Conservation (phyloP, 2,113 vertebrate genomes). For the Oxygymnocypris stewartii region DNA sequence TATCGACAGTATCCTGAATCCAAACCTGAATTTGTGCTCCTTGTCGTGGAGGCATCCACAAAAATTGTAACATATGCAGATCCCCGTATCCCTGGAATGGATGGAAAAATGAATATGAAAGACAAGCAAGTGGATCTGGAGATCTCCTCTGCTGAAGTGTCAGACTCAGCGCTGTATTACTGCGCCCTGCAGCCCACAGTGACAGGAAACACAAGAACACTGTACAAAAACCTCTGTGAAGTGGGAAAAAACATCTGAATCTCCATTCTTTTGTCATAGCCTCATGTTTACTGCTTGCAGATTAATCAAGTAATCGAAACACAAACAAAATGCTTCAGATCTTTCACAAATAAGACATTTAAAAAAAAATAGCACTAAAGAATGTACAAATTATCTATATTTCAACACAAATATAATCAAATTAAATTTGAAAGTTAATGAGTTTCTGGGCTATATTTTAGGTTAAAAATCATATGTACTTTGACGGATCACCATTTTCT, state of each 20-base stretch:
- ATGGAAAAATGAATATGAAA: not conserved
- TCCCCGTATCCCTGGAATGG: not conserved
- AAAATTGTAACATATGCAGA: not conserved
- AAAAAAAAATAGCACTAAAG: not conserved
- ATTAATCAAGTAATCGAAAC: not conserved
- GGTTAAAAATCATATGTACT: not conserved
- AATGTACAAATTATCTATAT: not conserved
- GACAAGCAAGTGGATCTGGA: not conserved
- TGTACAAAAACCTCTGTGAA: constrained; percentile 35
- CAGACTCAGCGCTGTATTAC: constrained; percentile 48
- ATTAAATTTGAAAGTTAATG: not conserved
- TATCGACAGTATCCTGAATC: constrained; percentile 28
- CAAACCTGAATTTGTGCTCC: constrained; percentile 37
- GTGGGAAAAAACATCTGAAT: not conserved
- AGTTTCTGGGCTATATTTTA: not conserved
- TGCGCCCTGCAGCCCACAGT: constrained; percentile 39
- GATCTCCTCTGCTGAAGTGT: not conserved
- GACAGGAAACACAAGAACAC: constrained; percentile 1
- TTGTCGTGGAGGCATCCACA: not conserved
- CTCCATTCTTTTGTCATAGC: not conserved
- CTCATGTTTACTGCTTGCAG: not conserved
- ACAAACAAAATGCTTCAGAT: not conserved
- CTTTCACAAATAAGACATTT: not conserved
- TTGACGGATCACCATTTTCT: not conserved
- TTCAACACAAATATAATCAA: not conserved